These are phyloP conservation scores for Botia almorhae DNA, from an alignment of 2,797 vertebrate species.

Conservation along the genomic window DNA sequence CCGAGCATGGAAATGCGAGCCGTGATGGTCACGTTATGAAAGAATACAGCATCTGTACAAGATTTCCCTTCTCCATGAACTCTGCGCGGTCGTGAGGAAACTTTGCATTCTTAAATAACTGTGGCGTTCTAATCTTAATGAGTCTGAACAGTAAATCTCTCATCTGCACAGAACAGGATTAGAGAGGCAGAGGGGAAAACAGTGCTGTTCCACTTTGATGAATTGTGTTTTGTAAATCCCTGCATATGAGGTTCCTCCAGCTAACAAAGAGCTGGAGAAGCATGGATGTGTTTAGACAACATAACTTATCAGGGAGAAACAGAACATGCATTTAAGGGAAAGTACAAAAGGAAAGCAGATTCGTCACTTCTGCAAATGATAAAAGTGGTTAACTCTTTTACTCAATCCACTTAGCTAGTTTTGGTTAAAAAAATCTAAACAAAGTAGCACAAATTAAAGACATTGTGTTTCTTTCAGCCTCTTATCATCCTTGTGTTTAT, in stretches of 20 bases:
- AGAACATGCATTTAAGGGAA: constrained; percentile 83
- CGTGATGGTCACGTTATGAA: constrained; percentile 72
- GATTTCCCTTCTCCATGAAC: constrained; percentile 79
- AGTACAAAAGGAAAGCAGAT: constrained; percentile 81
- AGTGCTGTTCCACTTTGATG: constrained; percentile 83
- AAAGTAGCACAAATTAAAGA: constrained; percentile 81
- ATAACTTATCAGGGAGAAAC: constrained; percentile 85
- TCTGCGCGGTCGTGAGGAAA: constrained; percentile 78
- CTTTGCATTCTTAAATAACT: constrained; percentile 86
- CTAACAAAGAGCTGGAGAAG: constrained; percentile 78
- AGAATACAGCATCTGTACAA: constrained; percentile 76
- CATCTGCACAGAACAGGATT: constrained; percentile 85
- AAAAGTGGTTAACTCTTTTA: constrained; percentile 79
- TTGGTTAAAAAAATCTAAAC: constrained; percentile 70
- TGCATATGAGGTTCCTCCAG: constrained; percentile 78
- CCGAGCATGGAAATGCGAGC: constrained; percentile 77
- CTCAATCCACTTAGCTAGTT: constrained; percentile 80
- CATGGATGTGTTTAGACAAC: constrained; percentile 82
- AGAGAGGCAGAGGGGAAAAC: constrained; percentile 74
- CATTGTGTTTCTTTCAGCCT: constrained; percentile 76
- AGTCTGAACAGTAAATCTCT: constrained; percentile 86
- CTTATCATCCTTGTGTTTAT: constrained; percentile 77
- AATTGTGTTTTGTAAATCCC: constrained; percentile 87
- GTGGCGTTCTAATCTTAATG: constrained; percentile 84
- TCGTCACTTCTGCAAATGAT: constrained; percentile 78